phyloP scores from a whole-genome alignment of 1,140 invertebrate genomes.

The Sycophila sp. region DNA sequence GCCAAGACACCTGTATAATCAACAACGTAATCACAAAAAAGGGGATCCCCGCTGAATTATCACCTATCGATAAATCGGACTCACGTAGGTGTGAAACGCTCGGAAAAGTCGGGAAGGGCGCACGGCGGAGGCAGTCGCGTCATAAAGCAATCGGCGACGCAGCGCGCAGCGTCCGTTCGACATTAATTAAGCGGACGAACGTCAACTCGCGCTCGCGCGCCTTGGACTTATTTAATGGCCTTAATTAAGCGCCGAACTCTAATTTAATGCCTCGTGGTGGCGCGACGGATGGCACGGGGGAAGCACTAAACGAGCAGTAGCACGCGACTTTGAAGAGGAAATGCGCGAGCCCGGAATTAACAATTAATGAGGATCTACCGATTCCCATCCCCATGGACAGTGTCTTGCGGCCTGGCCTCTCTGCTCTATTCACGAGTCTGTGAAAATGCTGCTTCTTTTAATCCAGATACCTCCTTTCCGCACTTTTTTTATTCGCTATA shows the following conservation, averaged over 20 bases:
- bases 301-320: conserved; percentile 38
- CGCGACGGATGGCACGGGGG: conserved; percentile 35
- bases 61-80: not conserved
- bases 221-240: conserved; percentile 45
- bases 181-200: conserved; percentile 43
- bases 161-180: not conserved
- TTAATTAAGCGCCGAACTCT: conserved; percentile 49
- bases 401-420: no score
- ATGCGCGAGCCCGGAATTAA: no score
- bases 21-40: no score
- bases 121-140: no score
- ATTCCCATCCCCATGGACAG: no score
- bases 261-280: conserved; percentile 44
- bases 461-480: no score
- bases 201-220: conserved; percentile 30
- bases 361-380: no score
- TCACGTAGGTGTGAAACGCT: not conserved
- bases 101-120: no score
- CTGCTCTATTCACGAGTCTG: no score
- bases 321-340: conserved; percentile 30
- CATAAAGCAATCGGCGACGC: not conserved
- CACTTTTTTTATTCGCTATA: no score
- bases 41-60: not conserved
- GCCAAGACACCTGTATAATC: no score
- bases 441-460: no score